Evolutionary conservation across 2,113 vertebrate species (phyloP).

Genomic region (Oxyruncus cristatus): DNA sequence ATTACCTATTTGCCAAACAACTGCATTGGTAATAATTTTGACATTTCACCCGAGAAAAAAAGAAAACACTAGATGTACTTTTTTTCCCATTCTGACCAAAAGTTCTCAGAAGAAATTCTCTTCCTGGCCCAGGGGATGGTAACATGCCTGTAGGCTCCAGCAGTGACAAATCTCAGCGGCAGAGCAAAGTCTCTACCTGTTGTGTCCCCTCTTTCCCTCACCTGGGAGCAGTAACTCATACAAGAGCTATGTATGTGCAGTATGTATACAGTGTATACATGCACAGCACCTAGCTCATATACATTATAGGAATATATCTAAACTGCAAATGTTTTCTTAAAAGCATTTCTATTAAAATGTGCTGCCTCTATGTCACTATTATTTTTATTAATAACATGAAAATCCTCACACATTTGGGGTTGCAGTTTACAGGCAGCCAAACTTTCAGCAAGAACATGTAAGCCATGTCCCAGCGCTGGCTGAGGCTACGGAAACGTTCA

Average conservation of each 20-base stretch:
- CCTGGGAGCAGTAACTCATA: not conserved
- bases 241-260: rapidly evolving
- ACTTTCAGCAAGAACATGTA: not conserved
- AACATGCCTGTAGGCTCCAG: not conserved
- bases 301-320: not conserved
- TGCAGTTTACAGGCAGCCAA: not conserved
- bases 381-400: not conserved
- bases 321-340: not conserved
- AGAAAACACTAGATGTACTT: not conserved
- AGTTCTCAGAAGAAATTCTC: not conserved
- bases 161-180: not conserved
- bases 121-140: not conserved
- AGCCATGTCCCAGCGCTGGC: not conserved
- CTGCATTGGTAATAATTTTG: not conserved
- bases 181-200: not conserved
- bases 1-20: not conserved
- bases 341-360: not conserved
- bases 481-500: not conserved
- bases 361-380: not conserved
- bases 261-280: not conserved
- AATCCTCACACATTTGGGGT: not conserved
- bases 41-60: not conserved
- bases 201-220: not conserved
- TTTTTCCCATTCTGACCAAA: not conserved
- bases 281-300: not conserved